Conservation (phyloP, 2,797 vertebrate species). For the Mastacembelus armatus region DNA sequence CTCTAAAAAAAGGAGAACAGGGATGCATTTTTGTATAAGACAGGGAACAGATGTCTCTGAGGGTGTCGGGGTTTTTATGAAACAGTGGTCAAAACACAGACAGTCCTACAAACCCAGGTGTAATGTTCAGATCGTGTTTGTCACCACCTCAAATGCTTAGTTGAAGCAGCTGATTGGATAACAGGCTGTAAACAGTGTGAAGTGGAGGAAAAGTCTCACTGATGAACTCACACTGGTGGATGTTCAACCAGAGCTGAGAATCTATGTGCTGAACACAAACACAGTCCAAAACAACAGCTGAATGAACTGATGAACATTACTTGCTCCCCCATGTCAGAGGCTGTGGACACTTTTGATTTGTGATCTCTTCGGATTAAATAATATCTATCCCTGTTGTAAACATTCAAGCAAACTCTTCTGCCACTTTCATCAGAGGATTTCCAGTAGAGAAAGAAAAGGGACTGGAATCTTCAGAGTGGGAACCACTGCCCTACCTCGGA, state of each 20-base stretch:
- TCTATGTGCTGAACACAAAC: too few relatives aligned
- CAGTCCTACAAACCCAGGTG: not conserved
- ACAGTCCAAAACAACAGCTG: too few relatives aligned
- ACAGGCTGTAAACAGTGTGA: constrained; percentile 43
- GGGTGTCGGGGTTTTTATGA: not conserved
- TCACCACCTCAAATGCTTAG: constrained; percentile 20
- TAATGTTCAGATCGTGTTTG: constrained; percentile 12
- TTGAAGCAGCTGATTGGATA: constrained; percentile 31
- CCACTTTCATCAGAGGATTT: too few relatives aligned
- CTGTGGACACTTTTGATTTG: too few relatives aligned
- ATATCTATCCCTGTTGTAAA: too few relatives aligned
- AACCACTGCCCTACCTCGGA: not conserved
- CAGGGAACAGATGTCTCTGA: not conserved
- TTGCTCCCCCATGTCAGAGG: too few relatives aligned
- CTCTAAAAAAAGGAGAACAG: not conserved
- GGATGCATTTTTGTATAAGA: not conserved
- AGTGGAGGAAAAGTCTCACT: constrained; percentile 26
- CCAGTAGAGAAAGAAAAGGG: not conserved
- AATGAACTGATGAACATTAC: too few relatives aligned
- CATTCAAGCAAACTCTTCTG: too few relatives aligned
- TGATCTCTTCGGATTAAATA: too few relatives aligned
- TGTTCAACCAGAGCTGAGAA: too few relatives aligned
- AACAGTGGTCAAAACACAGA: constrained; percentile 5
- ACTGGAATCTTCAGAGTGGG: not conserved
- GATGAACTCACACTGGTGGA: too few relatives aligned